Percentiles rank a stretch among this genome's conserved stretches.
Evolutionary conservation across 2,113 vertebrate species (phyloP).

Genomic region (Danio rerio): GRCz12tu NC_133181.1:55404501-55405000

Average conservation of each 20-base stretch:
- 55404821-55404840: conserved; percentile 35
- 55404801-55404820: conserved; percentile 23
- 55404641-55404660: not conserved
- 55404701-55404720: not conserved
- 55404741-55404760: conserved; percentile 37
- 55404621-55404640: not conserved
- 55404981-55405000: not conserved
- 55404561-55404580: not conserved
- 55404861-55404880: conserved; percentile 41
- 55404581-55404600: not conserved
- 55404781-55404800: conserved; percentile 43
- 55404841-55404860: not conserved
- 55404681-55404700: not conserved
- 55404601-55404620: not conserved
- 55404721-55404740: not conserved
- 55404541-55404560: conserved; percentile 9
- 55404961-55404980: not conserved
- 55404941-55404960: conserved; percentile 42
- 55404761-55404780: conserved; percentile 44
- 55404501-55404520: not conserved
- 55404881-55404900: conserved; percentile 13
- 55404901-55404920: conserved; percentile 26
- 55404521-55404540: not conserved
- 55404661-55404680: not conserved
- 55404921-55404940: conserved; percentile 40